Percentiles rank a stretch among this genome's conserved stretches.
Evolutionary conservation across 2,888 invertebrate species (phyloP).

Genomic region (Athalia cordata): DNA sequence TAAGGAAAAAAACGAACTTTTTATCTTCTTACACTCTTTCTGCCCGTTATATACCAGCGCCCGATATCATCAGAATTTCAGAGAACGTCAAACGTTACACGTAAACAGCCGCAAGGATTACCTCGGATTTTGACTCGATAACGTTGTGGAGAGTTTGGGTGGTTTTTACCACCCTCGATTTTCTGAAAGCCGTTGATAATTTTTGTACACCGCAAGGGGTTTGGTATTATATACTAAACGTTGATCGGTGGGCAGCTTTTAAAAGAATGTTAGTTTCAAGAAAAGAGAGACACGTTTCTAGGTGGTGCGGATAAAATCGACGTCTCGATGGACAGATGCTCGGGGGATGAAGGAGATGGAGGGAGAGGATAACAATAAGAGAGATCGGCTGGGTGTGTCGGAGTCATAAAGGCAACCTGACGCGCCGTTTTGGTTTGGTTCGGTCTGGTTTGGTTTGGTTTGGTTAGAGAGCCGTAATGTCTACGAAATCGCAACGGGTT

Average conservation of each 20-base stretch:
- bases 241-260: too few relatives aligned
- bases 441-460: constrained; percentile 35
- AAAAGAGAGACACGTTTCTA: too few relatives aligned
- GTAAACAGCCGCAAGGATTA: constrained; percentile 18
- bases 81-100: constrained; percentile 29
- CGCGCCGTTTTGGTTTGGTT: constrained; percentile 50
- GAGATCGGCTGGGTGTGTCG: constrained; percentile 37
- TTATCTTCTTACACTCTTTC: not conserved
- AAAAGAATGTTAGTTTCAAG: too few relatives aligned
- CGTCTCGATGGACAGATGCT: too few relatives aligned
- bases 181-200: not conserved
- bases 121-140: constrained; percentile 21
- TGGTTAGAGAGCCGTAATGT: constrained; percentile 56
- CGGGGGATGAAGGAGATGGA: too few relatives aligned
- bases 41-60: not conserved
- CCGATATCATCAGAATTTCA: not conserved
- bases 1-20: not conserved
- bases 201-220: too few relatives aligned
- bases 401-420: constrained; percentile 68
- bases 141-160: not conserved
- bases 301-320: too few relatives aligned
- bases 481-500: constrained; percentile 39
- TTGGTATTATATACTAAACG: too few relatives aligned
- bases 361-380: constrained; percentile 22
- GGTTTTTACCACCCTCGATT: constrained; percentile 3